Base-by-base conservation (phyloP, 1,140 invertebrate genomes). In the Drosophila simulans region DNA sequence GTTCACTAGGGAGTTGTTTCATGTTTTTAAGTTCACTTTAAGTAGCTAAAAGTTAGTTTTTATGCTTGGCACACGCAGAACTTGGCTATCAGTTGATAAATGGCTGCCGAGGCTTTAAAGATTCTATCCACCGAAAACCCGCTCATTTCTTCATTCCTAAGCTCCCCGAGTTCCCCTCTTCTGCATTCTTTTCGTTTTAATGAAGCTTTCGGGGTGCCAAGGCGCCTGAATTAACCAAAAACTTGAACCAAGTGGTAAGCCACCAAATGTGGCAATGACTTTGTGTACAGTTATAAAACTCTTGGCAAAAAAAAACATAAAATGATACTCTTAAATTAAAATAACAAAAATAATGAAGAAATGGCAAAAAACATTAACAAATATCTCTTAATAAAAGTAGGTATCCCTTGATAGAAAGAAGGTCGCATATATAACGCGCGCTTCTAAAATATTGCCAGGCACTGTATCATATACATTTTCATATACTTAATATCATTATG, bases 1-100 rank as follows among this genome's bases (percentile, higher is more conserved):
- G 63, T 37, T 22, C 66, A 69, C 66, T 69, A 35, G 66, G 66
- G 82, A 86, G 77, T 86, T 88, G 75, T 76, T 83, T 83, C 82
- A 72, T 88, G 83, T 86, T 88, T 72, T 86, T 88, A 86, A 88
- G 82, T 86, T 86, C 70, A 40, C 82, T 86, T 86, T 88, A 82
- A 86, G 82, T 83, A 88, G 83, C 82, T 88, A 51, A 74, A 82
- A 88, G 82, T 86, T 86, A 79, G 82, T 86, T 86, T 86, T 86
- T 76, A 86, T 86, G 83, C 82, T 66, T 42, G 75, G 79, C 82
- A 88, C 82, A 82, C 82, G 75, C 83, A 82, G 66, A 88, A 85
- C 51, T 86, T 88, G 70, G 79, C 64, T 82, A 83, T 88, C 84
- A 71, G 75, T 83, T 88, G 79, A 86, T 88, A 86, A 86, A 86